Percentiles rank a stretch among this genome's conserved stretches.
These are phyloP conservation scores for Calidris pugnax DNA, from an alignment of 2,113 vertebrate species.

Conservation along the genomic window DNA sequence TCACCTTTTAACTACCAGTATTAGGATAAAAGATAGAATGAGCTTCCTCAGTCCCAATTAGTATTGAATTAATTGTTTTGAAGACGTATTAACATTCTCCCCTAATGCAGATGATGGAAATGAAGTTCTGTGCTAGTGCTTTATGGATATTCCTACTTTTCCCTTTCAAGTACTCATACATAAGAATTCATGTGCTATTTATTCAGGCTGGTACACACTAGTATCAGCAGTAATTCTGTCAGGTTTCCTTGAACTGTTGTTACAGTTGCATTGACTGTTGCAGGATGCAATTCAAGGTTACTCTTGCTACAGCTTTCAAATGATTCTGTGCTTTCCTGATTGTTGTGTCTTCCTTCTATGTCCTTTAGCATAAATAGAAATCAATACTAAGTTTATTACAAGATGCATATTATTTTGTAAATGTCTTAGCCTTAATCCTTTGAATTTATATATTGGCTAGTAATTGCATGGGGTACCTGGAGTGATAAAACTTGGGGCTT, in stretches of 20 bases:
- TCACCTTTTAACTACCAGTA: constrained; percentile 64
- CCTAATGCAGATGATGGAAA: constrained; percentile 35
- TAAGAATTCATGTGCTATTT: background rate
- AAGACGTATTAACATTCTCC: constrained; percentile 42
- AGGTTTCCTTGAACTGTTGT: background rate
- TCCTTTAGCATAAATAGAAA: background rate
- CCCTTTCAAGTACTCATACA: background rate
- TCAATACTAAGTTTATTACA: background rate
- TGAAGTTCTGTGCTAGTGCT: background rate
- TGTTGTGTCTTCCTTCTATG: background rate
- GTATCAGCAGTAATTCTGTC: background rate
- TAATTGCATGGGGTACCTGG: background rate
- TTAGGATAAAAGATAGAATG: constrained; percentile 39
- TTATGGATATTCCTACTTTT: constrained; percentile 25
- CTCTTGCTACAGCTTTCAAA: background rate
- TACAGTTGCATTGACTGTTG: background rate
- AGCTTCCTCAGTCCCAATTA: constrained; percentile 64
- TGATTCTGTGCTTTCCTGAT: background rate
- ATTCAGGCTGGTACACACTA: background rate
- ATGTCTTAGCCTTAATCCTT: background rate
- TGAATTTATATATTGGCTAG: background rate
- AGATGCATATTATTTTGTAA: background rate
- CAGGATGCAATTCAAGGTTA: background rate
- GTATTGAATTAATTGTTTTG: constrained; percentile 68
- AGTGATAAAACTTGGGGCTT: background rate